phyloP scores from a whole-genome alignment of 2,113 vertebrate genomes.

The Dunckerocampus dactyliophorus region DNA sequence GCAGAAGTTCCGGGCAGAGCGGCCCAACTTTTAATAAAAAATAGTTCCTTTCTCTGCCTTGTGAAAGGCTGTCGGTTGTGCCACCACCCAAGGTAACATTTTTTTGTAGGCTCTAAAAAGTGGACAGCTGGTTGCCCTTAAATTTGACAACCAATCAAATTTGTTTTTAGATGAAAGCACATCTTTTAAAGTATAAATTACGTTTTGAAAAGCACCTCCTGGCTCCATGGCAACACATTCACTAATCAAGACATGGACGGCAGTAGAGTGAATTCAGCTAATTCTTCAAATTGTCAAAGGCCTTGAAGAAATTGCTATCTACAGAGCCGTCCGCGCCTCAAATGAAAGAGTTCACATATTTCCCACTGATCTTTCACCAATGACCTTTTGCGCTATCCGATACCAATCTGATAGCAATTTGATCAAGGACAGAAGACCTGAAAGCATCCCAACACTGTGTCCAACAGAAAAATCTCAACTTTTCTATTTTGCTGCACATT shows the following conservation, averaged over 20 bases:
- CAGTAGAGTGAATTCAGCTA: background rate
- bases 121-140: too few species aligned
- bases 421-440: slow-evolving; percentile 17
- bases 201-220: too few species aligned
- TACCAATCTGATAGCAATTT: slow-evolving; percentile 27
- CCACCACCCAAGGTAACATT: too few species aligned
- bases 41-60: background rate
- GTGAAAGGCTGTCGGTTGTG: too few species aligned
- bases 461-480: slow-evolving; percentile 1
- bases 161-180: too few species aligned
- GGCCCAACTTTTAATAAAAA: background rate
- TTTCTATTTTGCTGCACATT: slow-evolving; percentile 20
- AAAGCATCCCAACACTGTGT: slow-evolving; percentile 16
- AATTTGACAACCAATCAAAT: too few species aligned
- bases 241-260: too few species aligned
- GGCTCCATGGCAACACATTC: too few species aligned
- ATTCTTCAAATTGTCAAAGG: background rate
- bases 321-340: background rate
- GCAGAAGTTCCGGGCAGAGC: background rate
- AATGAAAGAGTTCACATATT: slow-evolving; percentile 21
- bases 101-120: too few species aligned
- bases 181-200: too few species aligned
- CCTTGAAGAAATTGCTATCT: background rate
- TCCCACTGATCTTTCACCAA: slow-evolving; percentile 3
- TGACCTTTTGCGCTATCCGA: slow-evolving; percentile 13